phyloP scores from a whole-genome alignment of 2,797 vertebrate species.

The Zenarchopterus dispar region DNA sequence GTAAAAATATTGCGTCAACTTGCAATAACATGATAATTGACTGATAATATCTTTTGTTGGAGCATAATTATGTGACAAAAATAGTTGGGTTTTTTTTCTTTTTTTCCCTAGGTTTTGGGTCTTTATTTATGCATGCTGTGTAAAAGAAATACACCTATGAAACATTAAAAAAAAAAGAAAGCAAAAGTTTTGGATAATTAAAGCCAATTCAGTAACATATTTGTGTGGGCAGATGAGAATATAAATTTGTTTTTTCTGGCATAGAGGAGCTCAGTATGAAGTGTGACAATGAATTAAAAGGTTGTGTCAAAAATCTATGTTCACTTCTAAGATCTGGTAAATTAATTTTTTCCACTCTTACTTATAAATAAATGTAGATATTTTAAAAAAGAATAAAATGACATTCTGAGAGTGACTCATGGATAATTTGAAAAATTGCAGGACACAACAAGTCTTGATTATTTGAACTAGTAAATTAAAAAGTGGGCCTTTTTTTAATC shows the following conservation, averaged over 20 bases:
- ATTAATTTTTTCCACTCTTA: slow-evolving; percentile 36
- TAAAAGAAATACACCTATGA: slow-evolving; percentile 62
- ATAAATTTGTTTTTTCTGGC: slow-evolving; percentile 66
- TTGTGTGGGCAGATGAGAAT: slow-evolving; percentile 75
- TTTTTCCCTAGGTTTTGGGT: slow-evolving; percentile 34
- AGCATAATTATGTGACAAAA: slow-evolving; percentile 64
- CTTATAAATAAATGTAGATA: background rate
- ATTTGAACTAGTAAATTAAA: too few species aligned
- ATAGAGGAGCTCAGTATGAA: slow-evolving; percentile 59
- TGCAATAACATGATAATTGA: slow-evolving; percentile 71
- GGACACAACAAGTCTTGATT: too few species aligned
- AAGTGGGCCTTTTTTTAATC: background rate
- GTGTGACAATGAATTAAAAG: slow-evolving; percentile 61
- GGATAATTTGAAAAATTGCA: too few species aligned
- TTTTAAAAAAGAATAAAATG: background rate
- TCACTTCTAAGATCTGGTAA: slow-evolving; percentile 47
- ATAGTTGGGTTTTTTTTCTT: background rate
- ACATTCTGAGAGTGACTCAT: too few species aligned
- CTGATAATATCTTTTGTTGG: slow-evolving; percentile 64
- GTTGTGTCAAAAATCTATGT: slow-evolving; percentile 49
- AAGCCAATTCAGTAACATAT: slow-evolving; percentile 61
- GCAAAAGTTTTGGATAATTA: slow-evolving; percentile 70
- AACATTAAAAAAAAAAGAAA: slow-evolving; percentile 67
- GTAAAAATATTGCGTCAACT: slow-evolving; percentile 66
- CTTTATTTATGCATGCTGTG: slow-evolving; percentile 44